Evolutionary conservation across 2,888 invertebrate species (phyloP).

Genomic region (Villa cingulata): DNA sequence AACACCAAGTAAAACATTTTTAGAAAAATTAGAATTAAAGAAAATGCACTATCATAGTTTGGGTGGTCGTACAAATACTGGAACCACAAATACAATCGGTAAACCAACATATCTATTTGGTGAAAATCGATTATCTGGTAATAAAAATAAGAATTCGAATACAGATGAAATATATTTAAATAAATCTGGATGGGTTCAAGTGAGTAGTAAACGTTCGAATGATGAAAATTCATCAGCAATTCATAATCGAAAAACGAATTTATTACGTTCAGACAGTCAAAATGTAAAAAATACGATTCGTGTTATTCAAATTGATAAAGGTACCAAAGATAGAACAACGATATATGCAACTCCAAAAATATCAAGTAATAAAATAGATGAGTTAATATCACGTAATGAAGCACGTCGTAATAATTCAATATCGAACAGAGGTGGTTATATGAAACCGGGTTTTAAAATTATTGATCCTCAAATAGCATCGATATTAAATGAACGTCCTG

Average conservation of each 20-base stretch:
- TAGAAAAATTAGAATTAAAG: constrained; percentile 33
- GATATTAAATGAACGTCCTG: constrained; percentile 34
- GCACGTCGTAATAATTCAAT: constrained; percentile 19
- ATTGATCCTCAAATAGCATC: constrained; percentile 31
- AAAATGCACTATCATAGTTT: constrained; percentile 33
- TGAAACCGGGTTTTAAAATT: constrained; percentile 32
- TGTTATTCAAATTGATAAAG: constrained; percentile 25
- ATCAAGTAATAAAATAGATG: constrained; percentile 32
- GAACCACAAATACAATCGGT: constrained; percentile 8
- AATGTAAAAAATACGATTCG: constrained; percentile 24
- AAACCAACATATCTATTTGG: constrained; percentile 35
- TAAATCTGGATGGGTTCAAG: constrained; percentile 40
- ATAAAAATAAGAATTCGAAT: constrained; percentile 6
- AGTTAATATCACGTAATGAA: constrained; percentile 34
- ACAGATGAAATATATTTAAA: constrained; percentile 34
- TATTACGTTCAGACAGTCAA: constrained; percentile 20
- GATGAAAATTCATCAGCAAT: constrained; percentile 25
- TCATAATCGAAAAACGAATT: constrained; percentile 20
- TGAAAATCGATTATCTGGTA: constrained; percentile 19
- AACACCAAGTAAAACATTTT: constrained; percentile 29
- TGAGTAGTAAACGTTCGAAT: constrained; percentile 31
- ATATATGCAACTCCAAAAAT: constrained; percentile 23
- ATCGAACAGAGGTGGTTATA: constrained; percentile 10
- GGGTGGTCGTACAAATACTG: constrained; percentile 17
- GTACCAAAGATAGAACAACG: constrained; percentile 15